These are phyloP conservation scores for Mesoligia furuncula DNA, from an alignment of 2,888 invertebrate species.

Conservation along the genomic window DNA sequence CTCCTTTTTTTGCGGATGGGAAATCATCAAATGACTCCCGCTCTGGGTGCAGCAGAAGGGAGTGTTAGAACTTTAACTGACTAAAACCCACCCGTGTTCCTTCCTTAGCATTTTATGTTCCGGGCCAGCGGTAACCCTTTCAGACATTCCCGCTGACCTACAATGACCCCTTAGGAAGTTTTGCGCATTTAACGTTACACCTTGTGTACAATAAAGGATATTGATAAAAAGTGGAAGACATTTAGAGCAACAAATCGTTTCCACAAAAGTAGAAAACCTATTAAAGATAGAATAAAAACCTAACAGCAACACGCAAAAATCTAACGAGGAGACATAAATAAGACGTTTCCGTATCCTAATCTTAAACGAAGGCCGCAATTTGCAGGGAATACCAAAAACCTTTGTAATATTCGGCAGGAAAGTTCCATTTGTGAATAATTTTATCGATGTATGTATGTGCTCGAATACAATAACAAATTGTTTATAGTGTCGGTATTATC, in stretches of 20 bases:
- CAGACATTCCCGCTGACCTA: too few species aligned
- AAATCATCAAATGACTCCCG: too few species aligned
- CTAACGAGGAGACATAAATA: constrained; percentile 46
- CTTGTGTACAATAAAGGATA: neutral
- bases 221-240: neutral
- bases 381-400: constrained; percentile 43
- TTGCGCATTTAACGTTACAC: too few species aligned
- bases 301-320: constrained; percentile 32
- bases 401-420: constrained; percentile 42
- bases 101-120: too few species aligned
- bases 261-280: constrained; percentile 37
- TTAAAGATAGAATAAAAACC: constrained; percentile 33
- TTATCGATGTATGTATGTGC: constrained; percentile 55
- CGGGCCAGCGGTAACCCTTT: too few species aligned
- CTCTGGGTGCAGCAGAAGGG: too few species aligned
- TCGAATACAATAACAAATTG: constrained; percentile 65
- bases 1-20: too few species aligned
- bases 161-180: too few species aligned
- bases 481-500: constrained; percentile 72
- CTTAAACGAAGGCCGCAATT: constrained; percentile 52
- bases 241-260: constrained; percentile 17
- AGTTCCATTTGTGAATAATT: constrained; percentile 59
- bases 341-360: constrained; percentile 50
- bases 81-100: too few species aligned
- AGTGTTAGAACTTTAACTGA: too few species aligned